Evolutionary conservation across 2,113 vertebrate species (phyloP).

Genomic region (Pelecanoides urinatrix): DNA sequence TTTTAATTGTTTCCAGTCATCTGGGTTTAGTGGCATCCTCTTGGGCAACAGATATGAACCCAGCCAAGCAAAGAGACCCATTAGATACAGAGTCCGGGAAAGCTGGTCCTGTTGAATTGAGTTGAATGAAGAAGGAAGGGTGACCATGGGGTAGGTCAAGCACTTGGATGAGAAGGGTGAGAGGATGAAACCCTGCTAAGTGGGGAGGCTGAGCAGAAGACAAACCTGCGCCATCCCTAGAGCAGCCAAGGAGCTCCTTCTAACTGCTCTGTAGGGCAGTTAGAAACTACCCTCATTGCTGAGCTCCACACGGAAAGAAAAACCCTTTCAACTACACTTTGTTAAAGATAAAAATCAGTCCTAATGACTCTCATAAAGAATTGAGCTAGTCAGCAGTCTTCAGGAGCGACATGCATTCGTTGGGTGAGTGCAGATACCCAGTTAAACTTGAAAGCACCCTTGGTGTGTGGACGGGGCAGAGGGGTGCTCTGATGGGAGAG

Average conservation of each 20-base stretch:
- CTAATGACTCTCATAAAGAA: background rate
- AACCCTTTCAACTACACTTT: background rate
- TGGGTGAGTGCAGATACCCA: background rate
- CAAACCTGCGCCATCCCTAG: background rate
- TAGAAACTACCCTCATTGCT: background rate
- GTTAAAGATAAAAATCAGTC: background rate
- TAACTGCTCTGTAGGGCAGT: background rate
- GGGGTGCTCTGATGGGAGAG: background rate
- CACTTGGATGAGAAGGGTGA: background rate
- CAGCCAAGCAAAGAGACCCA: background rate
- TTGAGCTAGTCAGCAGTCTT: background rate
- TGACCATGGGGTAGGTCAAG: background rate
- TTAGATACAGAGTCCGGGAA: background rate
- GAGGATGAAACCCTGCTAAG: background rate
- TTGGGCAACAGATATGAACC: background rate
- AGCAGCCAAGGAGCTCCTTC: background rate
- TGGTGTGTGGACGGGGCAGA: background rate
- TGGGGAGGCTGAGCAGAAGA: background rate
- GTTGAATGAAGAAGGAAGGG: background rate
- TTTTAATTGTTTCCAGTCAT: background rate
- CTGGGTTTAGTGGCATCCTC: background rate
- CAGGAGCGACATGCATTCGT: fast-evolving
- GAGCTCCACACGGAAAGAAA: background rate
- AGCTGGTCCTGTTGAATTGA: background rate
- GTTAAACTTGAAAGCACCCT: background rate